A percentile compares a stretch with the other conserved stretches of the same genome.
phyloP scores from a whole-genome alignment of 1,140 invertebrate genomes.

The Muscidifurax raptorellus region DNA sequence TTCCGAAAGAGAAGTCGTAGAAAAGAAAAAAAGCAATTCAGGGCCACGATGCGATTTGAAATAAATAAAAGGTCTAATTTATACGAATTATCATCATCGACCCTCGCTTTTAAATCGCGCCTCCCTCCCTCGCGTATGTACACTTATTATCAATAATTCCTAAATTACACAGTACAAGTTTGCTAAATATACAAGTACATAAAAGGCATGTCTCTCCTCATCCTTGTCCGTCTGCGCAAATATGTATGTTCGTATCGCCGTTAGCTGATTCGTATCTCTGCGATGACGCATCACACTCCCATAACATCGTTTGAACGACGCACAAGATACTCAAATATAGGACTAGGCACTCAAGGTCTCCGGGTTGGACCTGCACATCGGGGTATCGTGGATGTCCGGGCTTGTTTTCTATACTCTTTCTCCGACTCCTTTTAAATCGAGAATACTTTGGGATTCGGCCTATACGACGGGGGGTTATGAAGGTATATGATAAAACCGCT shows the following conservation, averaged over 20 bases:
- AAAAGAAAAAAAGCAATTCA: background rate
- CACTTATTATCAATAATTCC: slow-evolving; percentile 30
- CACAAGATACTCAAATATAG: slow-evolving; percentile 60
- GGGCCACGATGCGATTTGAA: background rate
- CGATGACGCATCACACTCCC: background rate
- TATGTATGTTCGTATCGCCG: background rate
- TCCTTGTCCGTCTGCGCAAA: background rate
- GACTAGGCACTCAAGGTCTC: slow-evolving; percentile 68
- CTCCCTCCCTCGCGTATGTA: slow-evolving; percentile 32
- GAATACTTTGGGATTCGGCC: slow-evolving; percentile 50
- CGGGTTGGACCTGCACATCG: slow-evolving; percentile 48
- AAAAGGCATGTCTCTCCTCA: slow-evolving; percentile 1
- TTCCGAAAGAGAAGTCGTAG: background rate
- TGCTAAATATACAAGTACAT: slow-evolving; percentile 39
- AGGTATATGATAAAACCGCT: background rate
- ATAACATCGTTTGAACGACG: slow-evolving; percentile 28
- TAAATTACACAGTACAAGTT: slow-evolving; percentile 32
- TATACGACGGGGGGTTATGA: background rate
- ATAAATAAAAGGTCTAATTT: slow-evolving; percentile 42
- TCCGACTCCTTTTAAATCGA: slow-evolving; percentile 10
- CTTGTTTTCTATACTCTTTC: slow-evolving; percentile 14
- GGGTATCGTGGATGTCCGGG: slow-evolving; percentile 10
- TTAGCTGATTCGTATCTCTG: background rate
- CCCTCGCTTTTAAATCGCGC: background rate
- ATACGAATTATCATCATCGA: slow-evolving; percentile 7